Percentiles rank a stretch among this genome's conserved stretches.
Conservation (phyloP, 2,888 invertebrate species). For the Camponotus fellah region DNA sequence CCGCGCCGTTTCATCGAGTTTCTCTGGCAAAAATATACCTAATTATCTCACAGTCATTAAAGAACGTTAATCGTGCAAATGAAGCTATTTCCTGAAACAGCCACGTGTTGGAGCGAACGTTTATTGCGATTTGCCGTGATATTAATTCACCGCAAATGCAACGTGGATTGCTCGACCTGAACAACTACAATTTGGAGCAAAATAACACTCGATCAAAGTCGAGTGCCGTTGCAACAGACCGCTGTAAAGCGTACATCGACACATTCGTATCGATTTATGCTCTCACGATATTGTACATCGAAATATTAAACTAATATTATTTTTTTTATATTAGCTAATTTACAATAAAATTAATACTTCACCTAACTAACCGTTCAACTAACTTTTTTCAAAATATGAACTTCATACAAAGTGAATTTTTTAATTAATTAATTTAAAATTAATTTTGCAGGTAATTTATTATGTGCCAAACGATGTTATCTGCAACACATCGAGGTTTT, state of each 20-base stretch:
- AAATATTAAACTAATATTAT: slow-evolving; percentile 31
- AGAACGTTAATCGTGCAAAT: not conserved
- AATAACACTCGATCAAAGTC: slow-evolving; percentile 49
- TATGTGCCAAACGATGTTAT: too few species aligned
- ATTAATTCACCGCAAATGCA: slow-evolving; percentile 33
- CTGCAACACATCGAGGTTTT: not conserved
- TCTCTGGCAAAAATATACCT: not conserved
- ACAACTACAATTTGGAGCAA: slow-evolving; percentile 37
- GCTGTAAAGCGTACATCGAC: slow-evolving; percentile 32
- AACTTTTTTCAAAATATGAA: not conserved
- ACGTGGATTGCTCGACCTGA: not conserved
- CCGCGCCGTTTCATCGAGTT: not conserved
- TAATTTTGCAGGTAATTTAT: not conserved
- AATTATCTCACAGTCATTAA: not conserved
- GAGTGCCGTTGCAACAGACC: slow-evolving; percentile 39
- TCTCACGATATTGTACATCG: not conserved
- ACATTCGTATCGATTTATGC: not conserved
- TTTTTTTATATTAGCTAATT: slow-evolving; percentile 6
- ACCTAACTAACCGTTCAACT: not conserved
- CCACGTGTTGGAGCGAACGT: not conserved
- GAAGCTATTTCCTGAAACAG: not conserved
- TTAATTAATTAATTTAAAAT: not conserved
- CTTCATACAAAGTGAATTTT: not conserved
- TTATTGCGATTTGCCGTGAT: slow-evolving; percentile 2
- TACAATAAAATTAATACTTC: not conserved